Percentiles rank a stretch among this genome's conserved stretches.
phyloP scores from a whole-genome alignment of 2,797 vertebrate genomes.

The Halcyon badia region DNA sequence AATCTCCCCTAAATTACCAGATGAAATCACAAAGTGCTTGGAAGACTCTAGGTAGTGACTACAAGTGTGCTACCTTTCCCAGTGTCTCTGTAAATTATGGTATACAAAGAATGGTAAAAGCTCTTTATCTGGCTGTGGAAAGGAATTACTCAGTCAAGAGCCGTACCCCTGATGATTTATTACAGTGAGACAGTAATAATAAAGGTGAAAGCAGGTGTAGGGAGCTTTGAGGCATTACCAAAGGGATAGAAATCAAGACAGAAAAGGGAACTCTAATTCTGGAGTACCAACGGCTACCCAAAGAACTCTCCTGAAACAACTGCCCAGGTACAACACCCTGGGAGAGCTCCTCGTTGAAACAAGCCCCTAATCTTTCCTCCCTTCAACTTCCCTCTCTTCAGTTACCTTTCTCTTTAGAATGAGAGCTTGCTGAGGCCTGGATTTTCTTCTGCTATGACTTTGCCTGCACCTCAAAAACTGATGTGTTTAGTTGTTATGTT shows the following conservation, averaged over 20 bases:
- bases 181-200: background rate
- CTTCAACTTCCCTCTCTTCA: background rate
- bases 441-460: background rate
- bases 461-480: background rate
- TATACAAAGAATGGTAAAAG: background rate
- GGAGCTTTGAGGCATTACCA: background rate
- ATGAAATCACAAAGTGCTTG: background rate
- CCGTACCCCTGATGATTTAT: background rate
- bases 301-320: background rate
- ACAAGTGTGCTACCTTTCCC: background rate
- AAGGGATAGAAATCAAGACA: background rate
- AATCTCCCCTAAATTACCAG: background rate
- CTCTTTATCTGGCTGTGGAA: background rate
- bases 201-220: background rate
- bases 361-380: background rate
- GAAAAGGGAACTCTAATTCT: background rate
- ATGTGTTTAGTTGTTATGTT: background rate
- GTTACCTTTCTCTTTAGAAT: background rate
- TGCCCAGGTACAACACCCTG: background rate
- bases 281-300: background rate
- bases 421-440: background rate
- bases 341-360: background rate
- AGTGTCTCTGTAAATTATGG: background rate
- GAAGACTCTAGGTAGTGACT: background rate
- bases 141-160: background rate